Conservation (phyloP, 1,140 invertebrate genomes). For the Drosophila aff. region DNA sequence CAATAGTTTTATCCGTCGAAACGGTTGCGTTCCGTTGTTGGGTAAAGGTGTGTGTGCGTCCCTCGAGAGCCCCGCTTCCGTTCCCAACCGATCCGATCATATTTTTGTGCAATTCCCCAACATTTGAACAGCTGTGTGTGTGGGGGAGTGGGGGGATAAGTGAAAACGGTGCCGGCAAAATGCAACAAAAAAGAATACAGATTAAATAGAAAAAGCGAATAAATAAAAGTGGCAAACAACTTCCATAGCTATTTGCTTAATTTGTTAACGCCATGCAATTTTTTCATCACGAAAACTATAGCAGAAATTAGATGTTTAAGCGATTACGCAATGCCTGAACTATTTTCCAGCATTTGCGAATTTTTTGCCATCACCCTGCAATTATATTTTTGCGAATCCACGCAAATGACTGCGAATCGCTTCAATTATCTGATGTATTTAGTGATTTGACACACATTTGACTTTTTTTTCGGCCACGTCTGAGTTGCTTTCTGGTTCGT, state of each 20-base stretch:
- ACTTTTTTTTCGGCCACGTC: constrained; percentile 57
- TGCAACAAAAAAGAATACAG: constrained; percentile 8
- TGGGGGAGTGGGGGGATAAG: constrained; percentile 25
- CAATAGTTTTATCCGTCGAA: constrained; percentile 59
- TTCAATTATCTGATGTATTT: constrained; percentile 47
- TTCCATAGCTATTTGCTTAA: constrained; percentile 71
- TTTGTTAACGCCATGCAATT: constrained; percentile 69
- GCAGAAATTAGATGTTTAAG: constrained; percentile 38
- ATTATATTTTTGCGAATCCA: constrained; percentile 65
- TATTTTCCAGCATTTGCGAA: constrained; percentile 56
- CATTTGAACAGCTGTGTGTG: constrained; percentile 68
- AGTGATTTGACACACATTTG: constrained; percentile 45
- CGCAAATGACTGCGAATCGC: constrained; percentile 54
- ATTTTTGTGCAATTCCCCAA: constrained; percentile 46
- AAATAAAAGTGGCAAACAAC: constrained; percentile 54
- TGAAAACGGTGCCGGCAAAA: constrained; percentile 48
- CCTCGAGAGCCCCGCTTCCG: constrained; percentile 1
- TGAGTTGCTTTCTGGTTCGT: constrained; percentile 56
- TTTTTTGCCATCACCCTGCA: constrained; percentile 26
- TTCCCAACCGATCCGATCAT: background rate
- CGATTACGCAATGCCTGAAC: constrained; percentile 62
- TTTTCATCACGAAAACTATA: constrained; percentile 52
- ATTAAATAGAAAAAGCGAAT: constrained; percentile 18
- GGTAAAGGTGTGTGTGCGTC: constrained; percentile 19
- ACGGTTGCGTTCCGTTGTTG: constrained; percentile 41